phyloP scores from a whole-genome alignment of 1,140 invertebrate species.

The Drosophila fuyamai region DNA sequence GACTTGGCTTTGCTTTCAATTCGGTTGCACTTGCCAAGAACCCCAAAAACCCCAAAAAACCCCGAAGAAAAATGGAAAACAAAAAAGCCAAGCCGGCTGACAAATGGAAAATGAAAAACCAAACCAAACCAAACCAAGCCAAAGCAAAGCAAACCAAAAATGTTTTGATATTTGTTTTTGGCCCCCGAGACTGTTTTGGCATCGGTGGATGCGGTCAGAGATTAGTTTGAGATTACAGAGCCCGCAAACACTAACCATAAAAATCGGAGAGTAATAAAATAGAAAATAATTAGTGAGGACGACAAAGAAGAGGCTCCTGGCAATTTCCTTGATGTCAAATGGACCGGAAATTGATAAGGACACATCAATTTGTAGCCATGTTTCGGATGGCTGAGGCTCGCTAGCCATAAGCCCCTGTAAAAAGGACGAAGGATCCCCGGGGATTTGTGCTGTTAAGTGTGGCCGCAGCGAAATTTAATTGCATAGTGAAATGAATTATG shows the following conservation, averaged over 20 bases:
- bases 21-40: slow-evolving; percentile 55
- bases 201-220: slow-evolving; percentile 39
- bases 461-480: slow-evolving; percentile 62
- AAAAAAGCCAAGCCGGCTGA: slow-evolving; percentile 2
- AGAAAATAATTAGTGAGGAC: slow-evolving; percentile 47
- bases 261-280: slow-evolving; percentile 46
- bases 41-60: slow-evolving; percentile 20
- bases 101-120: slow-evolving; percentile 23
- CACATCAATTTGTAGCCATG: slow-evolving; percentile 59
- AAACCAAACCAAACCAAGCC: slow-evolving; percentile 10
- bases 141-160: slow-evolving; percentile 9
- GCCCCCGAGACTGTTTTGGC: slow-evolving; percentile 20
- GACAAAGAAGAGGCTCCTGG: slow-evolving; percentile 11
- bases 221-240: slow-evolving; percentile 36
- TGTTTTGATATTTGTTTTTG: slow-evolving; percentile 32
- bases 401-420: neutral
- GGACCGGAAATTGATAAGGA: slow-evolving; percentile 72
- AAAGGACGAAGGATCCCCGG: slow-evolving; percentile 1
- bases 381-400: slow-evolving; percentile 11
- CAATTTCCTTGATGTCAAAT: slow-evolving; percentile 69
- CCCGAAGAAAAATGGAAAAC: slow-evolving; percentile 21
- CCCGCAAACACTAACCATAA: slow-evolving; percentile 29
- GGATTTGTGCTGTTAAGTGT: slow-evolving; percentile 49
- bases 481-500: slow-evolving; percentile 43
- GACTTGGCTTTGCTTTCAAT: slow-evolving; percentile 62